Percentiles rank a stretch among this genome's conserved stretches.
phyloP scores from a whole-genome alignment of 2,113 vertebrate genomes.

The Hippoglossus stenolepis region DNA sequence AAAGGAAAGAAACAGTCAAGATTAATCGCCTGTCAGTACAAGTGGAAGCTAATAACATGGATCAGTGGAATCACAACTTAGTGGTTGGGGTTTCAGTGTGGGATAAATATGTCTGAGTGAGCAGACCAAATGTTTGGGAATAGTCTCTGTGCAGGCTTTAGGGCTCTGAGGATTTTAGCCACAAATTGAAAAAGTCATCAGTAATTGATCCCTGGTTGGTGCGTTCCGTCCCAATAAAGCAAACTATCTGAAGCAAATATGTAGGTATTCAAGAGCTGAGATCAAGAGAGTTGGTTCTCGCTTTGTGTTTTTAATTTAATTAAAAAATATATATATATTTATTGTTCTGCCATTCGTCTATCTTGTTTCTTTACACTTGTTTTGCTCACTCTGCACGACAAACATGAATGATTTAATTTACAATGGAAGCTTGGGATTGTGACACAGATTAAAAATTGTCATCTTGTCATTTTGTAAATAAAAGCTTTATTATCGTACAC shows the following conservation, averaged over 20 bases:
- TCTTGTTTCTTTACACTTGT: too few relatives aligned
- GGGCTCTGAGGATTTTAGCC: conserved; percentile 29
- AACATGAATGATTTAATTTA: not conserved
- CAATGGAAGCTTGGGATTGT: too few relatives aligned
- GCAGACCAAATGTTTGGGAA: conserved; percentile 58
- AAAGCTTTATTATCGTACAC: too few relatives aligned
- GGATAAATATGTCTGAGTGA: conserved; percentile 77
- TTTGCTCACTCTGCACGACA: too few relatives aligned
- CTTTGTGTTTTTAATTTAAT: not conserved
- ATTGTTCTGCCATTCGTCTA: too few relatives aligned
- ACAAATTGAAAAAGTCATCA: conserved; percentile 43
- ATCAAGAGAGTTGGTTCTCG: not conserved
- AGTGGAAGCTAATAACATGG: conserved; percentile 82
- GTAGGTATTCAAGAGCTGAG: conserved; percentile 5
- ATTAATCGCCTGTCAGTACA: conserved; percentile 82
- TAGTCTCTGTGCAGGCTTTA: conserved; percentile 33
- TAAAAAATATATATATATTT: not conserved
- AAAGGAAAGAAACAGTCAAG: conserved; percentile 60
- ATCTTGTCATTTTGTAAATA: too few relatives aligned
- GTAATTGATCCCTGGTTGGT: conserved; percentile 42
- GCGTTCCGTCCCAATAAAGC: conserved; percentile 29
- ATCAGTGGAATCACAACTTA: conserved; percentile 81
- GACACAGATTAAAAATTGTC: too few relatives aligned
- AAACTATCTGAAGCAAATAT: conserved; percentile 21
- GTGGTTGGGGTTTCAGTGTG: conserved; percentile 66